Percentiles rank a stretch among this genome's conserved stretches.
These are phyloP conservation scores for Rhaphigaster nebulosa DNA, from an alignment of 2,888 invertebrate species.

Conservation along the genomic window DNA sequence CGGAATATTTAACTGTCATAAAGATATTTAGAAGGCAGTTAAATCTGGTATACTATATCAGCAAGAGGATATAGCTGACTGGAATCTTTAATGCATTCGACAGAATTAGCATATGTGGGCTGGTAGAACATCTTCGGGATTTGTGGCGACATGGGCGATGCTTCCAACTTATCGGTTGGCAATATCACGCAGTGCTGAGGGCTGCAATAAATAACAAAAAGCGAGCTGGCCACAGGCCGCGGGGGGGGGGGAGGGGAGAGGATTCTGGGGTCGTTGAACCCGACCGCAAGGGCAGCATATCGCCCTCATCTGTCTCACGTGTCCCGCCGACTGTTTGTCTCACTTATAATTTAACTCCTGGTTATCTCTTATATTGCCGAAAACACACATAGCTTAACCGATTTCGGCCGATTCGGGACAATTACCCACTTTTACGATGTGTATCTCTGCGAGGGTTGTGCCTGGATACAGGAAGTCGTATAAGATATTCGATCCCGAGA, in stretches of 20 bases:
- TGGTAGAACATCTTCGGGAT: background rate
- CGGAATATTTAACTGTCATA: background rate
- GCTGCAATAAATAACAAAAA: background rate
- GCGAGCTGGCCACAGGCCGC: background rate
- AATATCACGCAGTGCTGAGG: background rate
- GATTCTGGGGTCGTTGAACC: background rate
- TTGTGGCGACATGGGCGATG: background rate
- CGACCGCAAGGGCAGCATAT: background rate
- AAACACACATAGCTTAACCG: background rate
- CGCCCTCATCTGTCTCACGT: background rate
- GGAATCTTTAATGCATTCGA: background rate
- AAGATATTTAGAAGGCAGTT: background rate
- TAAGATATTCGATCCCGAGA: background rate
- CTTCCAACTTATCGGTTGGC: background rate
- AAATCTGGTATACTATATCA: background rate
- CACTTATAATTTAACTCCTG: background rate
- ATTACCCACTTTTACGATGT: slow-evolving; percentile 4
- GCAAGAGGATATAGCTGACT: background rate
- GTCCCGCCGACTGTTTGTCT: background rate
- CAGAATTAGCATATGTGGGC: background rate
- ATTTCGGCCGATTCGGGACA: background rate
- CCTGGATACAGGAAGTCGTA: background rate
- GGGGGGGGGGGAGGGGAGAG: background rate
- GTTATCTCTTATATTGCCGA: background rate
- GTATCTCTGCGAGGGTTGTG: background rate